A percentile compares a stretch with the other conserved stretches of the same genome.
phyloP scores from a whole-genome alignment of 2,888 invertebrate species.

The Selenia dentaria region DNA sequence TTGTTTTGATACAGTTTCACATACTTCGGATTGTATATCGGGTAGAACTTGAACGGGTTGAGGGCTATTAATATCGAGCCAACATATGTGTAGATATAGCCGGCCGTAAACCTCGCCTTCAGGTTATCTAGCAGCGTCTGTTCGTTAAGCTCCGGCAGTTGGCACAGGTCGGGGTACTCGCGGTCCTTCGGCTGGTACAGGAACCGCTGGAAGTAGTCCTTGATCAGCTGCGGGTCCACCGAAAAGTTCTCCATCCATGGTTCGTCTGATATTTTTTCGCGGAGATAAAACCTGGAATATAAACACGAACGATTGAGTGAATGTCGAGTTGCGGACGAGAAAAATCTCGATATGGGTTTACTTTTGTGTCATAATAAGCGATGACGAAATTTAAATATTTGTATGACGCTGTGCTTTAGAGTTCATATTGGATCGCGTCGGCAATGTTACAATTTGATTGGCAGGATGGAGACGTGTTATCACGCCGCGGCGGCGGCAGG shows the following conservation, averaged over 20 bases:
- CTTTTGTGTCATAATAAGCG: conserved; percentile 65
- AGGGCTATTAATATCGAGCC: conserved; percentile 98
- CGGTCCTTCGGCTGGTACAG: conserved; percentile 96
- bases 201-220: conserved; percentile 96
- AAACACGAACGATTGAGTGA: conserved; percentile 29
- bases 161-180: conserved; percentile 98
- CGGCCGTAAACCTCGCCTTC: conserved; percentile 93
- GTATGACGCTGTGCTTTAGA: conserved; percentile 51
- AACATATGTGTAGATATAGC: conserved; percentile 98
- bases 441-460: conserved; percentile 70
- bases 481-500: conserved; percentile 67
- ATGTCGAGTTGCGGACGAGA: conserved; percentile 23
- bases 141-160: conserved; percentile 97
- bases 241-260: conserved; percentile 95
- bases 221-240: conserved; percentile 95
- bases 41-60: conserved; percentile 97
- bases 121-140: conserved; percentile 96
- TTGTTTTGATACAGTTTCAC: conserved; percentile 98
- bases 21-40: conserved; percentile 99
- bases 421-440: conserved; percentile 57
- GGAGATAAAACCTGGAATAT: conserved; percentile 90
- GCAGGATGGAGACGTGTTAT: conserved; percentile 80
- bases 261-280: conserved; percentile 93
- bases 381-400: conserved; percentile 54
- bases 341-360: conserved; percentile 52